Base-by-base conservation (phyloP, 2,113 vertebrate genomes). In the Antidorcas marsupialis region DNA sequence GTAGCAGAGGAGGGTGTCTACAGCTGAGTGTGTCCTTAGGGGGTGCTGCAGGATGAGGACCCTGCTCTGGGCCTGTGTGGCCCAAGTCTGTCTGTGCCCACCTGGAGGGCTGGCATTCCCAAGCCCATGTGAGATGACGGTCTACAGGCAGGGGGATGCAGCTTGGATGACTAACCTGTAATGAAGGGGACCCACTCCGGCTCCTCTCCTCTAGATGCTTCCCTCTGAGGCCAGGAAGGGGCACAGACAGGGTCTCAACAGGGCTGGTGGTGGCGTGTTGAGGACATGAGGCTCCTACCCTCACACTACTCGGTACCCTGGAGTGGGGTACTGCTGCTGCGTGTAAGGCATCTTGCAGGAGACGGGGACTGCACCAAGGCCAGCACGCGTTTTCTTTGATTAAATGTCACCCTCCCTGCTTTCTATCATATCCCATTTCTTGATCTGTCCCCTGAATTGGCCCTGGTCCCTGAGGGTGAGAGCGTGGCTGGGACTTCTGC, bases 391-490 rank as follows among this genome's bases (percentile, higher is more conserved):
- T 39, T 60, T 81, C 52, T 83, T 33, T 74, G 15, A 57, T 14
- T 33, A 52, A 9, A 17, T 0, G 12, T 15, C 6, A 1, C 50
- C 12, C 16, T 19, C 36, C 0, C n/a, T 12, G 43, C 17, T 25
- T 47, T 47, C 30, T 7, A 11, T 6, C 33, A 7, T n/a, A 59
- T 52, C 84, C 74, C 15, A 4, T 19, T 23, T 67, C 25, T 45
- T n/a, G 21, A 12, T 21, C 25, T 15, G 25, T 21, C n/a, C 47
- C 55, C 3, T 17, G 0, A 1, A 60, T 8, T 11, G 19, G 52
- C 17, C 21, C 92, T 0, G 0, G 36, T 6, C 45, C 2, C 30
- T 13, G 21, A 84, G 14, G 53, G 55, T 6, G 12, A n/a, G 39
- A 23, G 17, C 30, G 0, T 3, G 6, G n/a, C 78, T 39, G 16